A percentile compares a stretch with the other conserved stretches of the same genome.
Conservation (phyloP, 2,797 vertebrate genomes). For the Masticophis lateralis region DNA sequence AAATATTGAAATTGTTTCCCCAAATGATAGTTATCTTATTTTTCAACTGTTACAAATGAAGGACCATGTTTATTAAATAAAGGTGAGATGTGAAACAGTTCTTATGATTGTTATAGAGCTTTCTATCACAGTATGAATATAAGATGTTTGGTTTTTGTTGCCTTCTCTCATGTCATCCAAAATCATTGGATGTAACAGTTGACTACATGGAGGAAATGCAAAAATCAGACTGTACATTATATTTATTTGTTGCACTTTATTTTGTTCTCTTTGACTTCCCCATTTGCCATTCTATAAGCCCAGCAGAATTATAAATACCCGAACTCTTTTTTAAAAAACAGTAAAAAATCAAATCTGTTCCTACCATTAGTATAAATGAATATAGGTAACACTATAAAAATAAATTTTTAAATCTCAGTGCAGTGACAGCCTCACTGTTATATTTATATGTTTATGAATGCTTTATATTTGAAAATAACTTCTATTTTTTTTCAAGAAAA, state of each 20-base stretch:
- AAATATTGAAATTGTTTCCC: conserved; percentile 9
- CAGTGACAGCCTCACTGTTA: background rate
- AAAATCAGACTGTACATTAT: background rate
- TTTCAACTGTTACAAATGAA: background rate
- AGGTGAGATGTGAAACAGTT: background rate
- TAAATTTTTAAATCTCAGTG: conserved; percentile 15
- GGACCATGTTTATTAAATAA: background rate
- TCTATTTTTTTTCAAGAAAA: background rate
- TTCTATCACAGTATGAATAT: background rate
- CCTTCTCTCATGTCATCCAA: conserved; percentile 11
- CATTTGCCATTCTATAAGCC: conserved; percentile 58
- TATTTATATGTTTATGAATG: background rate
- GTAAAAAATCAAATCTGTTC: conserved; percentile 27
- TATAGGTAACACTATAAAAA: conserved; percentile 29
- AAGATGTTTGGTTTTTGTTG: background rate
- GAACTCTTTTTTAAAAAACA: conserved; percentile 44
- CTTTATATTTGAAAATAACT: conserved; percentile 1
- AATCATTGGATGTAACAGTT: background rate
- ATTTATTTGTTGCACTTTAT: conserved; percentile 29
- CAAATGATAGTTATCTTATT: background rate
- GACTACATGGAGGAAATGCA: background rate
- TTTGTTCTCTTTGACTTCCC: conserved; percentile 47
- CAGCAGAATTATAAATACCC: conserved; percentile 60
- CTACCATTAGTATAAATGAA: conserved; percentile 20
- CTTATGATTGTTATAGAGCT: background rate